phyloP scores from a whole-genome alignment of 2,888 invertebrate genomes.

The Epinotia ramella region DNA sequence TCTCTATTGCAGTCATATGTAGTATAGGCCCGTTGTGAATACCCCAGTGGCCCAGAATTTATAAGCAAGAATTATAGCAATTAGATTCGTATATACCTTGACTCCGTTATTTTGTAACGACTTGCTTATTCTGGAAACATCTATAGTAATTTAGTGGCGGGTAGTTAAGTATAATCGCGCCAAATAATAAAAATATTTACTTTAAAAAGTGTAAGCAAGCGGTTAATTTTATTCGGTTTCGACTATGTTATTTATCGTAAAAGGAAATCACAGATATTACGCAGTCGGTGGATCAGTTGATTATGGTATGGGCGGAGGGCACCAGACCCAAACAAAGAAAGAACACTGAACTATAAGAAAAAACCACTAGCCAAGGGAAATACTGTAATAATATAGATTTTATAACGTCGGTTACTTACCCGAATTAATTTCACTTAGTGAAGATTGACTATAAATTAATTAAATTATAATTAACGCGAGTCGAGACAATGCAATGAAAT shows the following conservation, averaged over 20 bases:
- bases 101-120: conserved; percentile 13
- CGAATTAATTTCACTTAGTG: neutral
- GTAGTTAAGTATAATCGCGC: conserved; percentile 5
- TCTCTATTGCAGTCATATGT: neutral
- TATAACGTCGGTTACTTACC: conserved; percentile 21
- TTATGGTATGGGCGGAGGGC: conserved; percentile 7
- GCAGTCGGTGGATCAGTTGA: conserved; percentile 24
- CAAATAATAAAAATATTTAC: neutral
- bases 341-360: conserved; percentile 18
- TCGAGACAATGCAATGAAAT: conserved; percentile 7
- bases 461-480: conserved; percentile 27
- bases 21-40: neutral
- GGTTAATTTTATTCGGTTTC: neutral
- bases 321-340: conserved; percentile 42
- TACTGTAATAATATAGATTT: neutral
- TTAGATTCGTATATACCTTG: conserved; percentile 3
- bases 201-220: neutral
- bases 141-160: neutral
- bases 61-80: conserved; percentile 7
- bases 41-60: conserved; percentile 22
- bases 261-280: conserved; percentile 35
- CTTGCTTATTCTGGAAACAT: conserved; percentile 22
- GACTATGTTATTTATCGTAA: conserved; percentile 3
- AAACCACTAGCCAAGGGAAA: neutral
- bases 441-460: neutral